Conservation (phyloP, 2,113 vertebrate species). For the Apaloderma vittatum region DNA sequence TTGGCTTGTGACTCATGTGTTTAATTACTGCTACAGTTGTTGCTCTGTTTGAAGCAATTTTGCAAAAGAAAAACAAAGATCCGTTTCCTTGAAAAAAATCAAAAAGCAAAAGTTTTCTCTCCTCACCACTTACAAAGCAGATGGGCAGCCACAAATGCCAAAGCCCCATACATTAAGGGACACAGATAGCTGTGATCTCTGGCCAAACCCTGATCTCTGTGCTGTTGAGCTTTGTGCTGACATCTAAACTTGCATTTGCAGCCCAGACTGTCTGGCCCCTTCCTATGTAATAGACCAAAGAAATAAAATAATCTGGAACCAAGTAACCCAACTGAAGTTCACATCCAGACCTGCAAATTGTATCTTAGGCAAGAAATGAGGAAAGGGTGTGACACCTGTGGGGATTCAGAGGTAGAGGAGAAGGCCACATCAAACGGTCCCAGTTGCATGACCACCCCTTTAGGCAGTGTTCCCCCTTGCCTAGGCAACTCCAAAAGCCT, state of each 20-base stretch:
- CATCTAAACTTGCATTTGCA: background rate
- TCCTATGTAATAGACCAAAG: background rate
- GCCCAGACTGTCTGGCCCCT: background rate
- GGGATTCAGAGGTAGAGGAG: background rate
- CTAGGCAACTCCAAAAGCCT: background rate
- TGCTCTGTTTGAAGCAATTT: background rate
- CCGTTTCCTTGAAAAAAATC: background rate
- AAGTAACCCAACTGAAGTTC: background rate
- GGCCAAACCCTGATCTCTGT: background rate
- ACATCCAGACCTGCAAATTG: background rate
- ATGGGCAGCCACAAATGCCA: background rate
- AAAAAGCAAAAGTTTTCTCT: background rate
- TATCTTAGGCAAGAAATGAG: background rate
- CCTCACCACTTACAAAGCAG: background rate
- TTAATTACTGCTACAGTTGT: background rate
- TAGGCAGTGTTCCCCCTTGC: background rate
- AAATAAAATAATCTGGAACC: background rate
- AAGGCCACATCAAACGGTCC: background rate
- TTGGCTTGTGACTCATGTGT: background rate
- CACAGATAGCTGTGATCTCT: background rate
- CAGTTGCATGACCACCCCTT: background rate
- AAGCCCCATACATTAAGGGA: background rate
- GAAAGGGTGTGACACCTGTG: rapidly evolving
- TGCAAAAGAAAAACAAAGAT: background rate
- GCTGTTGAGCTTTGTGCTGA: background rate